These are phyloP conservation scores for Tenualosa ilisha DNA, from an alignment of 2,797 vertebrate species.

Conservation along the genomic window DNA sequence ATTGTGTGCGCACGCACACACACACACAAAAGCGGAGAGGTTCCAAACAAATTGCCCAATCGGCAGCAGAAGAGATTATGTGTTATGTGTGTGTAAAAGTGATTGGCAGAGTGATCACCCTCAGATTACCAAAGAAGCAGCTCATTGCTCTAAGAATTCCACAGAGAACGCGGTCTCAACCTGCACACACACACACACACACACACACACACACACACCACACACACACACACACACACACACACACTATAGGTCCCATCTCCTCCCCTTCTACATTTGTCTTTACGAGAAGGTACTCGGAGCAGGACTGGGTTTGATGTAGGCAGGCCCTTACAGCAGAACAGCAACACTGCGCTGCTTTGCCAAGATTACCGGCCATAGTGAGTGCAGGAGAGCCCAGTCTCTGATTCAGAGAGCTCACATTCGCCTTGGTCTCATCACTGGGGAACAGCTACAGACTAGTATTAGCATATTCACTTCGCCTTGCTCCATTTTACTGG, in stretches of 20 bases:
- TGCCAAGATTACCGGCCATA: constrained; percentile 90
- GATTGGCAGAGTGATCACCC: constrained; percentile 48
- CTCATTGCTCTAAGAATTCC: constrained; percentile 52
- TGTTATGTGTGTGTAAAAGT: no score
- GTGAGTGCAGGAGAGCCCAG: constrained; percentile 59
- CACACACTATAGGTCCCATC: constrained; percentile 54
- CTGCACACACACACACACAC: background rate
- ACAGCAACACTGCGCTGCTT: constrained; percentile 71
- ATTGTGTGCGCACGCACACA: no score
- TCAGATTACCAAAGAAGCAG: constrained; percentile 75
- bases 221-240: constrained; percentile 26
- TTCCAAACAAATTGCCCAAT: no score
- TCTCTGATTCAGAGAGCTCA: constrained; percentile 73
- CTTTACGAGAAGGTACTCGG: constrained; percentile 46
- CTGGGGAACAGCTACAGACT: constrained; percentile 51
- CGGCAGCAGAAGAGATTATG: no score
- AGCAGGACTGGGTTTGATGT: constrained; percentile 66
- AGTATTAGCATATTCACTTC: background rate
- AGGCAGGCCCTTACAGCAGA: constrained; percentile 89
- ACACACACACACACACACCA: constrained; percentile 44
- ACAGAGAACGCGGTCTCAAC: background rate
- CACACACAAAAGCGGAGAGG: no score
- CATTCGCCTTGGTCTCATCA: constrained; percentile 89
- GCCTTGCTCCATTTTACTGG: background rate
- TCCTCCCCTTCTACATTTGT: constrained; percentile 41